Conservation (phyloP, 1,140 invertebrate genomes). For the Hermetia illucens region DNA sequence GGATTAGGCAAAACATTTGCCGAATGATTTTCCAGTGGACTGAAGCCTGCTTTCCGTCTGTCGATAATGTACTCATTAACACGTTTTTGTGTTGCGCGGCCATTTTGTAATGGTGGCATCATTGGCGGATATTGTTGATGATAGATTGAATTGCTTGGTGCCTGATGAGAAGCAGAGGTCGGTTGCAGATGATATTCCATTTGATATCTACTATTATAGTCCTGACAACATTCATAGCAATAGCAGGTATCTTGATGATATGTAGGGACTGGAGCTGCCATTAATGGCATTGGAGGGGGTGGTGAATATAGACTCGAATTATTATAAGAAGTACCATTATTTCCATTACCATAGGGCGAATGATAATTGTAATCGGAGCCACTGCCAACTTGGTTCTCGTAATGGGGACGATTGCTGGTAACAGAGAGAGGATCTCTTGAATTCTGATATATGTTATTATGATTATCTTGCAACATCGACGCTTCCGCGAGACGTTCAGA, state of each 20-base stretch:
- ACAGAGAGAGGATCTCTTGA: neutral
- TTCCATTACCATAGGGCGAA: neutral
- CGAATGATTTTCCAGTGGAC: slow-evolving; percentile 18
- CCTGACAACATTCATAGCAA: slow-evolving; percentile 29
- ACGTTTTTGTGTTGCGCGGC: slow-evolving; percentile 24
- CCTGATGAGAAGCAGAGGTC: slow-evolving; percentile 7
- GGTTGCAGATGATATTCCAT: slow-evolving; percentile 14
- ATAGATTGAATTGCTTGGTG: slow-evolving; percentile 17
- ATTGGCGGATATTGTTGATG: neutral
- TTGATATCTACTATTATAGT: slow-evolving; percentile 12
- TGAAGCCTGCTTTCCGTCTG: slow-evolving; percentile 21
- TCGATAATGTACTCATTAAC: slow-evolving; percentile 26
- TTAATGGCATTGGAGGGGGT: slow-evolving; percentile 5
- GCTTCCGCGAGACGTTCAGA: slow-evolving; percentile 25
- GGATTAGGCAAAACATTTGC: slow-evolving; percentile 7
- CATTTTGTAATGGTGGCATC: slow-evolving; percentile 20
- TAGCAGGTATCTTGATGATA: slow-evolving; percentile 26
- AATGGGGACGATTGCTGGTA: neutral
- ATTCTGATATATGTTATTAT: neutral
- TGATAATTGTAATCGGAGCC: neutral
- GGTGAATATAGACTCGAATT: slow-evolving; percentile 2
- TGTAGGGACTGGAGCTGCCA: slow-evolving; percentile 5
- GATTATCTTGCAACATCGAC: slow-evolving; percentile 9
- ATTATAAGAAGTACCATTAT: neutral
- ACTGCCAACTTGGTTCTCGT: neutral